Base-by-base conservation (phyloP, 1,140 invertebrate species). In the Panulirus ornatus region DNA sequence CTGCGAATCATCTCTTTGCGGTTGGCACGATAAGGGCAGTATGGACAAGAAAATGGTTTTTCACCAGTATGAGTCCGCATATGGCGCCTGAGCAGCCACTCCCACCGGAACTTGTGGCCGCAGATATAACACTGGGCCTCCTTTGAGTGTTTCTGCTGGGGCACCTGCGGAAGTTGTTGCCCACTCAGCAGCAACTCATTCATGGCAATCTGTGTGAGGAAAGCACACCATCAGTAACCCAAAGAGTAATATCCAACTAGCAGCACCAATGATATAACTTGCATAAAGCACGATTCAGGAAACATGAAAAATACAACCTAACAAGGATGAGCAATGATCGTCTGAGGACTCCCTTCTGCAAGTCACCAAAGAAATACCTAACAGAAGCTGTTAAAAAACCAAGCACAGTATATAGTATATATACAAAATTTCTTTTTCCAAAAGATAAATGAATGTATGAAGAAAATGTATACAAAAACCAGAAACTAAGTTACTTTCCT, bases 1-100 rank as follows among this genome's bases (percentile, higher is more conserved):
- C 88, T 89, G 27, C 88, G 88, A 11, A 89, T 84, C 79, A 83
- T 84, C 88, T 89, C 88, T 38, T 84, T 83, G 30, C 88, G 88
- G 81, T 89, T 89, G 44, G 88, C 88, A 42, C 88, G 79, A 47
- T 89, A 84, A 2, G 79, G 79, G 79, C 88, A 89, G 70, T 83
- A 89, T 73, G 70, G 71, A 76, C 93, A 93, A 22, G 85, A 73
- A 47, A 91, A 93, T 2, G 93, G 93, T 79, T 93, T 92, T 86
- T 93, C 93, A 16, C 95, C 95, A 6, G 94, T 94, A 92, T 95
- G 95, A 16, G 95, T 95, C 58, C 94, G 92, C 94, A 95, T 94
- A 93, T 95, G 93, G 40, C 90, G 86, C 71, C 90, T 51, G 63
- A 93, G 78, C 75, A 92, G 78, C 91, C 91, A 92, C 71, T 90